Conservation (phyloP, 2,888 invertebrate species). For the Sinelater perroti region DNA sequence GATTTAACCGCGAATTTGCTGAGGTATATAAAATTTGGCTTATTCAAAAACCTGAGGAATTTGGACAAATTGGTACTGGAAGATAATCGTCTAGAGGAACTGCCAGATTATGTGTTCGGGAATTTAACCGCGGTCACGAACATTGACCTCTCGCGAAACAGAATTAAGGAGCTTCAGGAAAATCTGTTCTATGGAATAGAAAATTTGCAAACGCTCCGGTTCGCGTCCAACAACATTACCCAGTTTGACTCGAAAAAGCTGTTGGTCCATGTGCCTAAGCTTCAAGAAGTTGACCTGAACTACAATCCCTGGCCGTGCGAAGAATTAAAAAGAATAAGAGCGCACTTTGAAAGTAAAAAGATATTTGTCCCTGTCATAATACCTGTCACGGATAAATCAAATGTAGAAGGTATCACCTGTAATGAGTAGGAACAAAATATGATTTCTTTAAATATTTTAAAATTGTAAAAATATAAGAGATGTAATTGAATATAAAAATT, state of each 20-base stretch:
- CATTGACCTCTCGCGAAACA: background rate
- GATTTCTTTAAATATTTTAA: background rate
- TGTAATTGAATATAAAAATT: no score
- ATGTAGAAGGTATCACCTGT: slow-evolving; percentile 15
- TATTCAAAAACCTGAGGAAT: background rate
- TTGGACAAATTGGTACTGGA: background rate
- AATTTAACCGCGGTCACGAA: background rate
- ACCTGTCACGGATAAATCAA: background rate
- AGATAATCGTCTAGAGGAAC: background rate
- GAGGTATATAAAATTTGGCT: background rate
- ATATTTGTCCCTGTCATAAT: background rate
- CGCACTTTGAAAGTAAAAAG: slow-evolving; percentile 9
- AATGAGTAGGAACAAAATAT: slow-evolving; percentile 2
- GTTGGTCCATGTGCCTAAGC: background rate
- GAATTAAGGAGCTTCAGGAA: background rate
- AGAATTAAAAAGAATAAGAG: slow-evolving; percentile 1
- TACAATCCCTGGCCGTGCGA: slow-evolving; percentile 14
- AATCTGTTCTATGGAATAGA: slow-evolving; percentile 11
- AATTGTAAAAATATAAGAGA: background rate
- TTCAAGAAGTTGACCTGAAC: background rate
- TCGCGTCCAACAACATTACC: background rate
- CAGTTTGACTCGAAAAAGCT: background rate
- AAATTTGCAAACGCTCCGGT: background rate
- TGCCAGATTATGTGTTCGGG: slow-evolving; percentile 4
- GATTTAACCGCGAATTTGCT: slow-evolving; percentile 3